These are phyloP conservation scores for Lepus americanus DNA, from an alignment of 2,113 vertebrate species.

Conservation along the genomic window DNA sequence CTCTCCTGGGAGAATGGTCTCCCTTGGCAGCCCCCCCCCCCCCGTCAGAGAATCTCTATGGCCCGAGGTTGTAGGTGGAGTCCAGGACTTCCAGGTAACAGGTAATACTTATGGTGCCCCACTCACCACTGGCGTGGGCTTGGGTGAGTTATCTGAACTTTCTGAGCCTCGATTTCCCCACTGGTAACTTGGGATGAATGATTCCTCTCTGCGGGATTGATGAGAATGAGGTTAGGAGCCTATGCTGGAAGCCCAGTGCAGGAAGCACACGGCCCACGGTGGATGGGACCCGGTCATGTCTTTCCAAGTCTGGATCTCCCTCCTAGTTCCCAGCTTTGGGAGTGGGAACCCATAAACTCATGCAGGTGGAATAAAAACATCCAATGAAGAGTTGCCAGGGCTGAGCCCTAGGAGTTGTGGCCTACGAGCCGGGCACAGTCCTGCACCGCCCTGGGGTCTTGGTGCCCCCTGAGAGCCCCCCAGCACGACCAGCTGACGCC, in stretches of 20 bases:
- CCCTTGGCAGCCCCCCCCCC: not conserved
- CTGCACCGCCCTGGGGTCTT: no score
- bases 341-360: not conserved
- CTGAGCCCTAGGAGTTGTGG: not conserved
- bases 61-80: not conserved
- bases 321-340: not conserved
- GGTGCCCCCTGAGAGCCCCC: no score
- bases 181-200: not conserved
- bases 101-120: not conserved
- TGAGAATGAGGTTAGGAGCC: not conserved
- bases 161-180: not conserved
- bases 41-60: not conserved
- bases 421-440: no score
- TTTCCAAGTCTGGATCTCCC: not conserved
- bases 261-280: accelerated
- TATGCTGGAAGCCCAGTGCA: not conserved
- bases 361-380: not conserved
- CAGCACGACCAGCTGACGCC: no score
- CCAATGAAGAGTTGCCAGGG: not conserved
- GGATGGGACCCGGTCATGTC: not conserved
- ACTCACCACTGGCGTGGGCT: not conserved
- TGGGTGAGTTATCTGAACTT: not conserved
- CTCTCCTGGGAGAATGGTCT: no score
- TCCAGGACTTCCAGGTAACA: not conserved
- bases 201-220: not conserved